Evolutionary conservation across 2,113 vertebrate genomes (phyloP).

Genomic region (Rhynchomys soricoides): DNA sequence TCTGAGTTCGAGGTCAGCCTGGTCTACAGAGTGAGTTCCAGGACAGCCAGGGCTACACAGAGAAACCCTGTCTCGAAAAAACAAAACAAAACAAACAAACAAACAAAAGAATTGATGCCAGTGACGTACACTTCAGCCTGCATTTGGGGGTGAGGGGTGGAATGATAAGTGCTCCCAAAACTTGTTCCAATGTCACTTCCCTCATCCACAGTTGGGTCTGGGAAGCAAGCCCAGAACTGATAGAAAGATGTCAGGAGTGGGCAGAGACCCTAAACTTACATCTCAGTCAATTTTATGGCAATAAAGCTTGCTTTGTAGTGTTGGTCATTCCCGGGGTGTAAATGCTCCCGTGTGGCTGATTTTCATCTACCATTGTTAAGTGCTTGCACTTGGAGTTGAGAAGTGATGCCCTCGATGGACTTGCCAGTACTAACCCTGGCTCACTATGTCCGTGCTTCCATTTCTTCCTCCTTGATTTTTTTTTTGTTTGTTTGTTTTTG

Average conservation of each 20-base stretch:
- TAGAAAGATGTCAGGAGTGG: neutral
- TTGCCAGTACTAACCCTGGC: accelerated
- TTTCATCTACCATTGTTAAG: accelerated
- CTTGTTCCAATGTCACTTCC: neutral
- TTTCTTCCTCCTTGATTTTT: neutral
- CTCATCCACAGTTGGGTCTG: neutral
- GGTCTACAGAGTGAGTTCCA: no score
- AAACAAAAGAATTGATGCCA: neutral
- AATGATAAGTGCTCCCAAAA: neutral
- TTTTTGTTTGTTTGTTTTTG: no score
- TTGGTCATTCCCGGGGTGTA: neutral
- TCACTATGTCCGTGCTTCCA: accelerated
- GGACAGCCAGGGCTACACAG: no score
- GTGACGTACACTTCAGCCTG: accelerated
- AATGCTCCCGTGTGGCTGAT: neutral
- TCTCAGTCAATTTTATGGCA: neutral
- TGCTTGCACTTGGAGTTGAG: no score
- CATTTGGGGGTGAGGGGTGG: neutral
- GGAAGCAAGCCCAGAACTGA: neutral
- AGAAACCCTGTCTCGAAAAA: no score
- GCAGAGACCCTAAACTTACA: neutral
- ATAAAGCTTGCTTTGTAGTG: neutral
- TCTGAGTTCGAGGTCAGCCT: no score
- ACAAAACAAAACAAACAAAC: no score
- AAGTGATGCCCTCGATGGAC: accelerated